phyloP scores from a whole-genome alignment of 2,888 invertebrate genomes.

The Ischnus inquisitorius region DNA sequence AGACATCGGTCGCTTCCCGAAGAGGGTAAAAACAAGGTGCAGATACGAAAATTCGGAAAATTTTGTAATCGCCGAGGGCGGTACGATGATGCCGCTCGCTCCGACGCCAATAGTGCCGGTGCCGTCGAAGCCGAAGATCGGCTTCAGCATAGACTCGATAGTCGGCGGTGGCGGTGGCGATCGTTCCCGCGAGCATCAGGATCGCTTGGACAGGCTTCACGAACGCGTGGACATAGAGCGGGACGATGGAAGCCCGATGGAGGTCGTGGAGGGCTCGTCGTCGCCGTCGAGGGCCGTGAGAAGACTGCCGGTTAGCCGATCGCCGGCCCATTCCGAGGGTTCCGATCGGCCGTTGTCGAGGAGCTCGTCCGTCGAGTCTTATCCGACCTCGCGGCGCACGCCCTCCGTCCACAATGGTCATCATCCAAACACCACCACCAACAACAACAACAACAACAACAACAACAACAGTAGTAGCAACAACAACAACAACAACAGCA shows the following conservation, averaged over 20 bases:
- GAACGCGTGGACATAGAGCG: conserved; percentile 81
- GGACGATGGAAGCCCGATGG: conserved; percentile 80
- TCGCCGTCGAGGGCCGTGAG: conserved; percentile 80
- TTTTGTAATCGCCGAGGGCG: conserved; percentile 71
- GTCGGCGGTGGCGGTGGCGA: conserved; percentile 88
- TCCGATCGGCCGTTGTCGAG: conserved; percentile 84
- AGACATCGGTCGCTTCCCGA: no score
- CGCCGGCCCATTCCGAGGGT: conserved; percentile 87
- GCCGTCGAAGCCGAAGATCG: conserved; percentile 97
- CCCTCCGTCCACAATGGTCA: conserved; percentile 85
- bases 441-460: conserved; percentile 65
- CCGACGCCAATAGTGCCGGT: conserved; percentile 96
- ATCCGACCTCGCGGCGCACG: conserved; percentile 82
- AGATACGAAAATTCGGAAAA: no score
- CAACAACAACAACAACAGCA: conserved; percentile 66
- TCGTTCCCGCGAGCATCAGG: conserved; percentile 64
- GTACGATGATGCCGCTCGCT: conserved; percentile 97
- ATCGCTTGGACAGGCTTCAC: conserved; percentile 76
- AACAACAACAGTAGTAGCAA: conserved; percentile 66
- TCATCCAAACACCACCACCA: conserved; percentile 67
- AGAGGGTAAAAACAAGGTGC: no score
- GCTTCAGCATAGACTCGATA: conserved; percentile 97
- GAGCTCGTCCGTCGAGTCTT: conserved; percentile 84
- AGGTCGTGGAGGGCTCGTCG: conserved; percentile 81
- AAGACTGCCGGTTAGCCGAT: conserved; percentile 77